Percentiles rank a stretch among this genome's conserved stretches.
phyloP scores from a whole-genome alignment of 2,113 vertebrate species.

The Lates calcarifer region DNA sequence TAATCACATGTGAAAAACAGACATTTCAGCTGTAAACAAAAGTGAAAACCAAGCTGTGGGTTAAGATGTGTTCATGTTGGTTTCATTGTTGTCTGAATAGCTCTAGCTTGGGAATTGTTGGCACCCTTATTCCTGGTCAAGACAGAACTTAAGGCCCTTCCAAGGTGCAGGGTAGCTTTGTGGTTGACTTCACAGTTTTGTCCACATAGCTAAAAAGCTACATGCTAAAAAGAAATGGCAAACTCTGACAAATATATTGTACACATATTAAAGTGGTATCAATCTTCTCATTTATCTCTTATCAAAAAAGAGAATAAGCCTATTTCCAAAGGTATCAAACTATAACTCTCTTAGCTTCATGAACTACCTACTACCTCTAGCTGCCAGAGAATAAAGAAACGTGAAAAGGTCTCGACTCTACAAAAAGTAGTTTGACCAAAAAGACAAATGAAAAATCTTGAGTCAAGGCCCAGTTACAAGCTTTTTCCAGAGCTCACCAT shows the following conservation, averaged over 20 bases:
- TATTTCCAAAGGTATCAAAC: neutral
- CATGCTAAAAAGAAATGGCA: neutral
- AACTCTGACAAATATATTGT: neutral
- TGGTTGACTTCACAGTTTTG: neutral
- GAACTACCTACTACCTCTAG: neutral
- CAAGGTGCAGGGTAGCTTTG: neutral
- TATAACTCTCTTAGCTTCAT: neutral
- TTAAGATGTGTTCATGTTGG: neutral
- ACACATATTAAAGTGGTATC: no score
- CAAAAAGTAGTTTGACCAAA: no score
- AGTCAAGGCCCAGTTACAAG: no score
- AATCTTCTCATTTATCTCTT: neutral
- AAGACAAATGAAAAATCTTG: no score
- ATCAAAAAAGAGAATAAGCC: neutral
- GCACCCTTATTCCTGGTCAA: neutral
- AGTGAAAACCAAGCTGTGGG: neutral
- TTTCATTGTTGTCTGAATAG: neutral
- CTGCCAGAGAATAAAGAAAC: neutral
- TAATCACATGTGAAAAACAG: slow-evolving; percentile 12
- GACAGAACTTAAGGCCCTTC: neutral
- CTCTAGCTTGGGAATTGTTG: neutral
- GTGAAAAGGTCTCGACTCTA: neutral
- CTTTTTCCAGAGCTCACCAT: neutral
- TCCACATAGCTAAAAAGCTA: neutral
- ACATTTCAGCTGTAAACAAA: slow-evolving; percentile 27